These are phyloP conservation scores for Lepus americanus DNA, from an alignment of 2,113 vertebrate species.

Conservation along the genomic window DNA sequence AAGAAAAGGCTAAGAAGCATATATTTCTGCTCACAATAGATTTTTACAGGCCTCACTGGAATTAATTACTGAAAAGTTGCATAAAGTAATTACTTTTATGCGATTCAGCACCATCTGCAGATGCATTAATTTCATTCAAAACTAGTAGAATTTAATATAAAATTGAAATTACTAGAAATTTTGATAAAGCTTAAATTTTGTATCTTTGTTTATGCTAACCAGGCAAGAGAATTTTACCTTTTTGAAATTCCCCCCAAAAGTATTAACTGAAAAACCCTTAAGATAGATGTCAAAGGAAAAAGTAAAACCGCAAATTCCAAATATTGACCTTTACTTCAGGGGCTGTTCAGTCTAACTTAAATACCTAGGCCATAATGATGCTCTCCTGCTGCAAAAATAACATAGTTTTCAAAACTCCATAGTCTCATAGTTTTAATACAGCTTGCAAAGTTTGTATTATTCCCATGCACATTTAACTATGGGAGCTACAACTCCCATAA, in stretches of 20 bases:
- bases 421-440: not conserved
- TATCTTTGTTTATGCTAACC: constrained; percentile 82
- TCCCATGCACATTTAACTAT: not conserved
- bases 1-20: constrained; percentile 81
- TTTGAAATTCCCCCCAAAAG: constrained; percentile 68
- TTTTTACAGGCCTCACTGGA: constrained; percentile 84
- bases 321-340: not conserved
- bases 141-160: constrained; percentile 81
- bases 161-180: constrained; percentile 80
- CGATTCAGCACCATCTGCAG: constrained; percentile 87
- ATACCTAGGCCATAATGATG: not conserved
- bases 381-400: not conserved
- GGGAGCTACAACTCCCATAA: not conserved
- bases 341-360: not conserved
- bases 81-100: constrained; percentile 88
- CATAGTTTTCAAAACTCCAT: not conserved
- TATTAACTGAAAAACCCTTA: not conserved
- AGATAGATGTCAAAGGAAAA: not conserved
- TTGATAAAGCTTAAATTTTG: constrained; percentile 81
- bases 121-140: constrained; percentile 86
- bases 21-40: constrained; percentile 82
- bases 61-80: constrained; percentile 87
- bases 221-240: constrained; percentile 82
- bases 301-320: not conserved
- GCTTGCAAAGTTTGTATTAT: constrained; percentile 14